Evolutionary conservation across 1,140 invertebrate genomes (phyloP).

Genomic region (Latrodectus geometricus): DNA sequence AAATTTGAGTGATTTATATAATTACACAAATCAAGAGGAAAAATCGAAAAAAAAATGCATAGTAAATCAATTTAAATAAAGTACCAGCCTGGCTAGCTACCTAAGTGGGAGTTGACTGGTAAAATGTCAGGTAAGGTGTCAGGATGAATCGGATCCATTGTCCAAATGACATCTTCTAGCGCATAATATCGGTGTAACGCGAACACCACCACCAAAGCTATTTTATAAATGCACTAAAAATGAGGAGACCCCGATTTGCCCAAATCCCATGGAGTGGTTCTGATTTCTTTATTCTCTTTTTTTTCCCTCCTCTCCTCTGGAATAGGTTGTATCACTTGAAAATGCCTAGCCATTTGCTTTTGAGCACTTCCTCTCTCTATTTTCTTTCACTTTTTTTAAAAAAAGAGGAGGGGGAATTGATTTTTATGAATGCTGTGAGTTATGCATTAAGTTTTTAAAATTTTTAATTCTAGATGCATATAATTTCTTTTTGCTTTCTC

Average conservation of each 20-base stretch:
- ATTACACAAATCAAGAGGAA: too few species aligned
- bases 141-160: conserved; percentile 62
- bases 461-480: background rate
- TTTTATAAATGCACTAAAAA: conserved; percentile 61
- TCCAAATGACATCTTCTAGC: conserved; percentile 61
- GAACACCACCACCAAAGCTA: conserved; percentile 59
- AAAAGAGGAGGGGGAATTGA: too few species aligned
- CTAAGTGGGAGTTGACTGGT: too few species aligned
- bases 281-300: background rate
- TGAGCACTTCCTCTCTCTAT: background rate
- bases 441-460: too few species aligned
- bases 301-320: background rate
- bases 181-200: conserved; percentile 61
- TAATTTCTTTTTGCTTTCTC: too few species aligned
- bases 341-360: background rate
- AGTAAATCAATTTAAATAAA: too few species aligned
- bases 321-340: background rate
- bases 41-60: too few species aligned
- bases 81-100: too few species aligned
- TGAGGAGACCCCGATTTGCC: conserved; percentile 38
- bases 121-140: conserved; percentile 63
- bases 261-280: conserved; percentile 50
- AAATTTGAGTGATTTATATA: too few species aligned
- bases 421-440: too few species aligned
- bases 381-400: background rate